phyloP scores from a whole-genome alignment of 1,140 invertebrate genomes.

The Muscidifurax raptorellus region DNA sequence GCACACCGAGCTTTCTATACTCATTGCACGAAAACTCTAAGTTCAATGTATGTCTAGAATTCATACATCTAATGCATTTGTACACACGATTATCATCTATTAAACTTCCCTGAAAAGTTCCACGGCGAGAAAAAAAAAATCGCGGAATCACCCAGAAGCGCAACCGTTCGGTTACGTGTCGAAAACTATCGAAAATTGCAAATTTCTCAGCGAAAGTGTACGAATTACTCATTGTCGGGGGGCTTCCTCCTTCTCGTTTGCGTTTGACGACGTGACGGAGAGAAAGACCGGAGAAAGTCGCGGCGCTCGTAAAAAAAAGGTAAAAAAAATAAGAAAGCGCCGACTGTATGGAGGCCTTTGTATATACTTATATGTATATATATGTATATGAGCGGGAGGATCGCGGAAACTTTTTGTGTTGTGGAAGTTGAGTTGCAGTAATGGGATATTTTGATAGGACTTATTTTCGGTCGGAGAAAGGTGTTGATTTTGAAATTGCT shows the following conservation, averaged over 20 bases:
- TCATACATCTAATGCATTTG: no score
- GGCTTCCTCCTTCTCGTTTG: slow-evolving; percentile 6
- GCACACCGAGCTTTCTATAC: no score
- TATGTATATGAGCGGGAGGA: not conserved
- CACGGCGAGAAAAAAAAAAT: no score
- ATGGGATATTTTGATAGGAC: no score
- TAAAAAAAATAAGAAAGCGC: slow-evolving; percentile 26
- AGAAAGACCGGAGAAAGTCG: slow-evolving; percentile 42
- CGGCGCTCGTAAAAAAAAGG: slow-evolving; percentile 32
- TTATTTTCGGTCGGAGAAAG: no score
- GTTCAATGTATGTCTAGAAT: no score
- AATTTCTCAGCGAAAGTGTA: slow-evolving; percentile 28
- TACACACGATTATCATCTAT: no score
- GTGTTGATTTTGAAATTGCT: no score
- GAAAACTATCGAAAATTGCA: not conserved
- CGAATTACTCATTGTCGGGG: not conserved
- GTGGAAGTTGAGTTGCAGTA: no score
- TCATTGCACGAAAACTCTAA: no score
- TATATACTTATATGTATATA: not conserved
- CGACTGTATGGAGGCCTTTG: not conserved
- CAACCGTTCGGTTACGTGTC: not conserved
- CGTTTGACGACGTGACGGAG: slow-evolving; percentile 9
- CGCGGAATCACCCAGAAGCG: no score
- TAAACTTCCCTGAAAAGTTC: no score
- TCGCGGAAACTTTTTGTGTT: not conserved